These are phyloP conservation scores for Pangasius macronema DNA, from an alignment of 2,797 vertebrate genomes.

Conservation along the genomic window DNA sequence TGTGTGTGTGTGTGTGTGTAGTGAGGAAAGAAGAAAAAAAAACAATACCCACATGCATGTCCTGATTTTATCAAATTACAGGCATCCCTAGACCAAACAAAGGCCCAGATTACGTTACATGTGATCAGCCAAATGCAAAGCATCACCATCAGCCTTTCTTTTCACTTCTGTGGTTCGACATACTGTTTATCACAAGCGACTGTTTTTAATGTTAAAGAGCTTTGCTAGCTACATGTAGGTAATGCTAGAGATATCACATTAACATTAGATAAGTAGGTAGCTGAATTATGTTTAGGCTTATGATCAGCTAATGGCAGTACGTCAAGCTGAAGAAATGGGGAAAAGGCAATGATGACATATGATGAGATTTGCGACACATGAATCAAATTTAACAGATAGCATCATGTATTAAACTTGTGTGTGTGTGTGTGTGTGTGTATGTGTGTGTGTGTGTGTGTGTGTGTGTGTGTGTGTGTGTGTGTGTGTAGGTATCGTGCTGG, in stretches of 20 bases:
- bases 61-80: background rate
- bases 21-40: background rate
- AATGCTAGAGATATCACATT: too few relatives aligned
- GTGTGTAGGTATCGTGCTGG: slow-evolving; percentile 66
- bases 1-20: background rate
- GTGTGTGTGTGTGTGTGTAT: too few relatives aligned
- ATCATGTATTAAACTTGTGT: background rate
- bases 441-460: too few relatives aligned
- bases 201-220: background rate
- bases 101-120: background rate
- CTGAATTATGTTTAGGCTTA: background rate
- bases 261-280: background rate
- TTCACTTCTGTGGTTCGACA: background rate
- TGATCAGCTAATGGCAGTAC: background rate
- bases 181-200: background rate
- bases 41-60: background rate
- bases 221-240: background rate
- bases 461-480: background rate
- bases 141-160: background rate
- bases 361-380: background rate
- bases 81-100: background rate
- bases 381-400: background rate
- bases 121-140: background rate
- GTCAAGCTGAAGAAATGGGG: background rate
- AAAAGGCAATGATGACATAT: too few relatives aligned